Evolutionary conservation across 2,113 vertebrate genomes (phyloP), one percentile per base, ranked within the genome.

Genomic region (Eidolon helvum): DNA sequence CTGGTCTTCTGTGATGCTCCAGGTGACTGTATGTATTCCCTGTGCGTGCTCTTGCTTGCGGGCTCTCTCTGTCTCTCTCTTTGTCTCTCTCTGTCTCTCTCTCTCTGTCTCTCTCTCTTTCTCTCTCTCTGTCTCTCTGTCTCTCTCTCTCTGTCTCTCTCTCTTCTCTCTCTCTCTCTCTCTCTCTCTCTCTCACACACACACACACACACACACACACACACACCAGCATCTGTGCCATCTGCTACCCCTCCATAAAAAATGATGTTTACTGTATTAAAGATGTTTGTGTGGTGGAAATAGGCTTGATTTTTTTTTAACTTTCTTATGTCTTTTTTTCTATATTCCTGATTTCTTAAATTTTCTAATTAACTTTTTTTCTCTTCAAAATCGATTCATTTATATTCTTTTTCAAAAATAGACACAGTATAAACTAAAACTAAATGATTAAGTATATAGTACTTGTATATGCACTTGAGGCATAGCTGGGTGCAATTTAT

Each of bases 201-300:
- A n/a, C 15, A 38, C 10, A 19, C 57, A 28, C 10, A 14, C 9
- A 12, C 16, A 5, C 10, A 59, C 15, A 24, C 35, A 53, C n/a
- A 50, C 40, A 18, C 0, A 0, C 65, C 33, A n/a, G 48, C 0
- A 0, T 24, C 79, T 57, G 30, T 45, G n/a, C 40, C 22, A 21
- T 48, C 50, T 35, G 45, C 55, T 14, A 10, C 21, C 3, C n/a
- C 48, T 84, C 63, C 61, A 50, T 7, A 1, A 61, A 38, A 10
- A n/a, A n/a, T 14, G 35, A 1, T 24, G 2, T 26, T 74, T 15
- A 1, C 11, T 43, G 4, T 45, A 2, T 57, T 18, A 84, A 38
- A 40, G 24, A 61, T 35, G 10, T 77, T 72, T 74, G 24, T 78
- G 14, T 57, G 18, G 6, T 65, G 4, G 40, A 86, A 68, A 75